Percentiles rank a stretch among this genome's conserved stretches.
phyloP scores from a whole-genome alignment of 2,113 vertebrate species.

The Hepsetus odoe region DNA sequence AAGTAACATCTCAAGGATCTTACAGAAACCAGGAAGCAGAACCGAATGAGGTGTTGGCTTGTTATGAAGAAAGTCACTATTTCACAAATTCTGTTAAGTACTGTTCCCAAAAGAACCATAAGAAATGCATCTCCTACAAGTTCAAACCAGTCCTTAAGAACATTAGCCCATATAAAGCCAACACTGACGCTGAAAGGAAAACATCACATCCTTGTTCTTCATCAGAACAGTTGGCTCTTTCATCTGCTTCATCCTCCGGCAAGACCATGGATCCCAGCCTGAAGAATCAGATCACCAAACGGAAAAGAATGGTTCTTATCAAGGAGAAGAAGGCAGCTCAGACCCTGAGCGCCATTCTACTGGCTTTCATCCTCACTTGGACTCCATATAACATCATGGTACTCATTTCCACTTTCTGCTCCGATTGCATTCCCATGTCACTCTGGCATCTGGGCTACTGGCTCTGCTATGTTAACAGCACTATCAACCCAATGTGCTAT shows the following conservation, averaged over 20 bases:
- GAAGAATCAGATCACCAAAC: constrained; percentile 94
- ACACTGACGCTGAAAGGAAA: constrained; percentile 77
- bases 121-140: constrained; percentile 89
- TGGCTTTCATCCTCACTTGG: constrained; percentile 98
- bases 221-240: constrained; percentile 71
- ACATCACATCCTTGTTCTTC: constrained; percentile 77
- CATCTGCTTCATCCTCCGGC: constrained; percentile 77
- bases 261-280: constrained; percentile 85
- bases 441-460: constrained; percentile 99
- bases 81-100: constrained; percentile 79
- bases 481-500: constrained; percentile 97
- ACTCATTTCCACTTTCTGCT: constrained; percentile 95
- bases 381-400: constrained; percentile 99
- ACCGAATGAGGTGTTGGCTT: constrained; percentile 70
- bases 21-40: constrained; percentile 77
- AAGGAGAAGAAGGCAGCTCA: constrained; percentile 97
- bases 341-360: constrained; percentile 94
- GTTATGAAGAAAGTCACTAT: constrained; percentile 79
- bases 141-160: constrained; percentile 85
- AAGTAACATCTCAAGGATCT: constrained; percentile 81
- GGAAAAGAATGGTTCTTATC: constrained; percentile 94
- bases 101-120: constrained; percentile 74
- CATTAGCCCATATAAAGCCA: constrained; percentile 75
- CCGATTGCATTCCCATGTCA: constrained; percentile 86
- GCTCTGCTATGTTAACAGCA: constrained; percentile 98